phyloP scores from a whole-genome alignment of 2,888 invertebrate genomes.

The Clusia tigrina region DNA sequence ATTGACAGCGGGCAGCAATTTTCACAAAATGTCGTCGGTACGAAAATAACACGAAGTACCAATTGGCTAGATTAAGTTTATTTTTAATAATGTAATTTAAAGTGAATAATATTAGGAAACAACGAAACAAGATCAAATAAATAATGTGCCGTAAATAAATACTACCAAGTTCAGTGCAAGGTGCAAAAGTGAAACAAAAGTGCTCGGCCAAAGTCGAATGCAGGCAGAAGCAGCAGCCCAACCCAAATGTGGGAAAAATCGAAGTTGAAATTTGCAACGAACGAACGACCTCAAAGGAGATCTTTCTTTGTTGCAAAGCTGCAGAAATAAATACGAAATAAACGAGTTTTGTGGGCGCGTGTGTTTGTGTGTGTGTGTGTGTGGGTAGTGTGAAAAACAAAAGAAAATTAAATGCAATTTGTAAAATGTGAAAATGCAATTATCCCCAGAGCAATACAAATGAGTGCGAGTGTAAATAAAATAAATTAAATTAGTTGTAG shows the following conservation, averaged over 20 bases:
- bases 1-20: slow-evolving; percentile 19
- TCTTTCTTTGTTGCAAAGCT: neutral
- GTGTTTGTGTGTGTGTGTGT: too few relatives aligned
- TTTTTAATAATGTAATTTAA: neutral
- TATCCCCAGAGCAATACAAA: too few relatives aligned
- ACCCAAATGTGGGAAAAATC: slow-evolving; percentile 11
- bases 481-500: neutral
- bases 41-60: slow-evolving; percentile 7
- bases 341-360: too few relatives aligned
- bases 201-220: slow-evolving; percentile 15
- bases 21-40: slow-evolving; percentile 27
- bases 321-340: neutral
- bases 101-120: neutral
- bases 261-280: neutral
- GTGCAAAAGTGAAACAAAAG: slow-evolving; percentile 16
- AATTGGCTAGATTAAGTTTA: slow-evolving; percentile 1
- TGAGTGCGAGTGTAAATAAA: neutral
- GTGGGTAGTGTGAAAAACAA: neutral
- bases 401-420: neutral
- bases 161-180: slow-evolving; percentile 14
- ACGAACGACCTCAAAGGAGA: too few relatives aligned
- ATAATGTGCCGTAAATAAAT: too few relatives aligned
- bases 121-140: too few relatives aligned
- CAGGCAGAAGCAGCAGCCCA: neutral
- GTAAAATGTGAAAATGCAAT: neutral